These are phyloP conservation scores for Pangasianodon gigas DNA, from an alignment of 2,113 vertebrate species.

Conservation along the genomic window DNA sequence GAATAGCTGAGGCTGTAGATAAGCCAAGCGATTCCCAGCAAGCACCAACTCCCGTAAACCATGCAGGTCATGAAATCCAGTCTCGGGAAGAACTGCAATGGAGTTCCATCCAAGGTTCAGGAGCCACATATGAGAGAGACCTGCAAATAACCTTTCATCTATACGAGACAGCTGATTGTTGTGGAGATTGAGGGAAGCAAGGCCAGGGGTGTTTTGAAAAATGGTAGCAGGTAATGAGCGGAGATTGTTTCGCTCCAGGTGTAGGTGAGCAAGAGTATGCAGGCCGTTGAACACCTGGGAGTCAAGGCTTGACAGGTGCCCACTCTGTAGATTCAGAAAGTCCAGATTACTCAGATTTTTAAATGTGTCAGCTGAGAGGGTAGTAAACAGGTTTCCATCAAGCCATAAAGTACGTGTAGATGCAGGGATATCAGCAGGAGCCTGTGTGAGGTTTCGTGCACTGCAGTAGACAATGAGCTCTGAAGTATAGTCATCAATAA, in stretches of 20 bases:
- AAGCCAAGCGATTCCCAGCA: slow-evolving; percentile 89
- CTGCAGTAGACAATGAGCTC: slow-evolving; percentile 93
- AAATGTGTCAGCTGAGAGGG: slow-evolving; percentile 76
- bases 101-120: slow-evolving; percentile 94
- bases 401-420: slow-evolving; percentile 83
- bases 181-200: slow-evolving; percentile 86
- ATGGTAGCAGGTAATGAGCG: slow-evolving; percentile 73
- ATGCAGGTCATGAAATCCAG: slow-evolving; percentile 81
- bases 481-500: slow-evolving; percentile 77
- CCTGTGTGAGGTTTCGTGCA: slow-evolving; percentile 76
- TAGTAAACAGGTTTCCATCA: slow-evolving; percentile 84
- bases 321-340: slow-evolving; percentile 90
- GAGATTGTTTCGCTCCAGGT: slow-evolving; percentile 86
- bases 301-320: slow-evolving; percentile 78
- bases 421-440: slow-evolving; percentile 77
- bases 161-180: slow-evolving; percentile 86
- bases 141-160: slow-evolving; percentile 84
- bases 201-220: slow-evolving; percentile 83
- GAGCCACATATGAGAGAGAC: slow-evolving; percentile 89
- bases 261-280: slow-evolving; percentile 79
- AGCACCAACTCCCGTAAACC: slow-evolving; percentile 86
- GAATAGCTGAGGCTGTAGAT: slow-evolving; percentile 90
- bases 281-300: slow-evolving; percentile 83
- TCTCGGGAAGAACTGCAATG: slow-evolving; percentile 85
- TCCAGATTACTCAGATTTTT: slow-evolving; percentile 81